Evolutionary conservation across 1,140 invertebrate species (phyloP).

Genomic region (Papilio helenus): DNA sequence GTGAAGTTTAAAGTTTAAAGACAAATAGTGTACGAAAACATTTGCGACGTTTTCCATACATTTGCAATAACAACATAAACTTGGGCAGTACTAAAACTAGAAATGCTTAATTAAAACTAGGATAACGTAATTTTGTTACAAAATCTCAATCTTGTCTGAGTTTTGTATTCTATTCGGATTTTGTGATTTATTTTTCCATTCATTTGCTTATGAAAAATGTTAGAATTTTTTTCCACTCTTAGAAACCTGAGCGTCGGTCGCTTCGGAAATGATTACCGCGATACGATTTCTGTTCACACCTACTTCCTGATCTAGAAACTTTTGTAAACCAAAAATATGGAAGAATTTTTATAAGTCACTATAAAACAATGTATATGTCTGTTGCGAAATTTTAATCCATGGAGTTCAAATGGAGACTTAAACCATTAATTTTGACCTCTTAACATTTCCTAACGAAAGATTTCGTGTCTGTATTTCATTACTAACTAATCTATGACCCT

Average conservation of each 20-base stretch:
- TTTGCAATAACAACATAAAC: neutral
- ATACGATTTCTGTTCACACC: neutral
- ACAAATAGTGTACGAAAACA: neutral
- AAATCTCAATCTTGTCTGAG: neutral
- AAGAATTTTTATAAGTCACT: neutral
- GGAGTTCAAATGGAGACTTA: no score
- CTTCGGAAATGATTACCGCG: neutral
- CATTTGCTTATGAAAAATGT: neutral
- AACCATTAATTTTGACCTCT: no score
- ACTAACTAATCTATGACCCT: neutral
- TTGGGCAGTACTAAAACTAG: neutral
- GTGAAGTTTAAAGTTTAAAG: neutral
- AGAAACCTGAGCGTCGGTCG: neutral
- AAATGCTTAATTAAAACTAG: neutral
- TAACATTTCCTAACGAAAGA: neutral
- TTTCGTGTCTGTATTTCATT: neutral
- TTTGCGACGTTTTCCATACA: neutral
- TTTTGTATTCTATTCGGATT: no score
- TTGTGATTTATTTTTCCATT: neutral
- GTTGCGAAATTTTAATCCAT: no score
- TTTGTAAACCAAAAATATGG: neutral
- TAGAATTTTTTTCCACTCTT: neutral
- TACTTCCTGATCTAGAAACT: neutral
- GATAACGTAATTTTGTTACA: no score
- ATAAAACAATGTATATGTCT: no score